Conservation (phyloP, 2,113 vertebrate genomes). For the Empidonax traillii region DNA sequence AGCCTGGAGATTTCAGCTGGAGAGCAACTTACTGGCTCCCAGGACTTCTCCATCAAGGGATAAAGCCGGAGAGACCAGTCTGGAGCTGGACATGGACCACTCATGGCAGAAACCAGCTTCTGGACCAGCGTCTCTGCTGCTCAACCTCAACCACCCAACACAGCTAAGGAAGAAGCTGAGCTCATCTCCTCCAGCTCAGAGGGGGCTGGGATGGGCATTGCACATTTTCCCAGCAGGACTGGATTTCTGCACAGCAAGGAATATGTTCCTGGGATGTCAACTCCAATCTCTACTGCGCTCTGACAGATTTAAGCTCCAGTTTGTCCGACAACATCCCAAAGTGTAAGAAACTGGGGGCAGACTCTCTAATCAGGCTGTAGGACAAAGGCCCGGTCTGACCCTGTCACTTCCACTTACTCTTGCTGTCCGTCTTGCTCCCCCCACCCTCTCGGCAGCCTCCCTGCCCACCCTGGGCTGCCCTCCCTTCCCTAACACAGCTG, state of each 20-base stretch:
- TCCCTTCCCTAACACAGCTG: conserved; percentile 75
- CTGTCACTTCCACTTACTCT: conserved; percentile 94
- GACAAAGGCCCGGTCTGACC: conserved; percentile 95
- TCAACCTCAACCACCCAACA: neutral
- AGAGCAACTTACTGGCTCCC: neutral
- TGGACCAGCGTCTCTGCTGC: neutral
- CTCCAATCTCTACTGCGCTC: conserved; percentile 74
- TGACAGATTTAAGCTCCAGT: conserved; percentile 89
- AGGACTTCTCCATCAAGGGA: neutral
- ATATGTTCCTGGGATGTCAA: conserved; percentile 77
- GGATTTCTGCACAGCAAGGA: conserved; percentile 76
- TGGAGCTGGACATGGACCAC: neutral
- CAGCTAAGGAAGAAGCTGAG: neutral
- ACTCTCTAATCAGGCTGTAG: conserved; percentile 93
- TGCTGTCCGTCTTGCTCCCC: conserved; percentile 83
- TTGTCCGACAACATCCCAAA: conserved; percentile 94
- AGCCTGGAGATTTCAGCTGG: neutral
- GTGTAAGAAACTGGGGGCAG: conserved; percentile 91
- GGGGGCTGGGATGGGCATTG: conserved; percentile 44
- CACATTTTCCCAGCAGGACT: conserved; percentile 73
- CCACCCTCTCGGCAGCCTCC: conserved; percentile 74
- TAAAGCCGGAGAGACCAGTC: neutral
- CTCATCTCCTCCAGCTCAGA: conserved; percentile 23
- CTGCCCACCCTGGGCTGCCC: conserved; percentile 71
- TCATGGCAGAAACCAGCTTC: neutral